Evolutionary conservation across 2,797 vertebrate species (phyloP).

Genomic region (Odontamblyopus rebecca): DNA sequence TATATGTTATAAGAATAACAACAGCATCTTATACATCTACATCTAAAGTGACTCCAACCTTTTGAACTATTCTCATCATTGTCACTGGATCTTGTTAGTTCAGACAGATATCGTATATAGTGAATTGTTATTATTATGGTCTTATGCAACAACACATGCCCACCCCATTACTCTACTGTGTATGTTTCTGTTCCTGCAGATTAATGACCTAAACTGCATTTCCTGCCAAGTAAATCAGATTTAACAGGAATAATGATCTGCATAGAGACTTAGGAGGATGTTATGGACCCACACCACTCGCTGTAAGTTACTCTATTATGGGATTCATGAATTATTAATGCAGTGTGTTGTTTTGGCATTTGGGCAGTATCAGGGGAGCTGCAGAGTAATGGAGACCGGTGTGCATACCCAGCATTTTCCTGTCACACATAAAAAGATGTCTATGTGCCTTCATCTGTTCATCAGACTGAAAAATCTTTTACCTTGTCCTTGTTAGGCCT

Average conservation of each 20-base stretch:
- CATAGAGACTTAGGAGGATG: constrained; percentile 4
- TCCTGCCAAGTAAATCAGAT: constrained; percentile 10
- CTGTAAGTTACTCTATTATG: constrained; percentile 29
- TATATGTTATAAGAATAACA: background rate
- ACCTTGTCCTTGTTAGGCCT: constrained; percentile 7
- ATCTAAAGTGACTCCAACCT: background rate
- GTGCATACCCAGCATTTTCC: constrained; percentile 17
- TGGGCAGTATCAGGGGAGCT: constrained; percentile 47
- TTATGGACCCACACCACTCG: constrained; percentile 17
- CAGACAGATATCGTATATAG: background rate
- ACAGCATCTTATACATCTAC: background rate
- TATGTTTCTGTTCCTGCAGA: constrained; percentile 8
- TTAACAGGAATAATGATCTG: constrained; percentile 7
- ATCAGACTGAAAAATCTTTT: constrained; percentile 17
- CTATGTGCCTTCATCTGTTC: constrained; percentile 7
- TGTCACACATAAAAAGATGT: constrained; percentile 22
- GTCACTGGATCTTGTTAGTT: constrained; percentile 26
- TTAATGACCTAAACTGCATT: constrained; percentile 6
- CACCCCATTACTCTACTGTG: constrained; percentile 16
- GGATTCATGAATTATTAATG: constrained; percentile 65
- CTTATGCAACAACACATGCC: constrained; percentile 17
- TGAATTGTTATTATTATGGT: constrained; percentile 14
- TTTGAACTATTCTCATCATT: constrained; percentile 27
- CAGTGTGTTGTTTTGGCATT: constrained; percentile 57
- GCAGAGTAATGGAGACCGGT: constrained; percentile 47